Evolutionary conservation across 2,113 vertebrate genomes (phyloP).

Genomic region (Malurus elegans): DNA sequence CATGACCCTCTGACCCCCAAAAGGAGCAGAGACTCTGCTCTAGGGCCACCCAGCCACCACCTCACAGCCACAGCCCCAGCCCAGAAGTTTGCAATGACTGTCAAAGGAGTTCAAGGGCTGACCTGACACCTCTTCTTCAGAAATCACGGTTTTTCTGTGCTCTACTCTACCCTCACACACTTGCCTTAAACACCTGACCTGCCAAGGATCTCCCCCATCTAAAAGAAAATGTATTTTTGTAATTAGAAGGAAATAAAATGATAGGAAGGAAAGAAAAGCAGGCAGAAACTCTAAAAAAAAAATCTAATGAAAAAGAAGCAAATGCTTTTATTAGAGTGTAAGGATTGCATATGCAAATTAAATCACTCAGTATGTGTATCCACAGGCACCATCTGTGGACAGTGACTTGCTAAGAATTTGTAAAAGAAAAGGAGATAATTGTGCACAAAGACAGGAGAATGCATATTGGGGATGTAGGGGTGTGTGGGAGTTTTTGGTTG

Average conservation of each 20-base stretch:
- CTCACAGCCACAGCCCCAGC: neutral
- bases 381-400: neutral
- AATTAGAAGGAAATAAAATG: neutral
- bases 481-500: neutral
- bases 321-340: neutral
- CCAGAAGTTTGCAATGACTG: neutral
- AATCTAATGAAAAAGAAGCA: neutral
- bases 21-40: neutral
- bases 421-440: neutral
- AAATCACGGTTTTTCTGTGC: neutral
- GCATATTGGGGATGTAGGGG: neutral
- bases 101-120: neutral
- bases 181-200: neutral
- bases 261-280: neutral
- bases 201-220: neutral
- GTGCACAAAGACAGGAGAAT: neutral
- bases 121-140: neutral
- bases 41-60: neutral
- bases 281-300: neutral
- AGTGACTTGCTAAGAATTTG: neutral
- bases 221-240: neutral
- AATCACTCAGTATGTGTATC: neutral
- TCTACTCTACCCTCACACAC: accelerated
- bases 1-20: neutral
- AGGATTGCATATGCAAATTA: neutral